Evolutionary conservation across 2,113 vertebrate species (phyloP), one percentile per base, ranked within the genome.

Genomic region (Lophius piscatorius): DNA sequence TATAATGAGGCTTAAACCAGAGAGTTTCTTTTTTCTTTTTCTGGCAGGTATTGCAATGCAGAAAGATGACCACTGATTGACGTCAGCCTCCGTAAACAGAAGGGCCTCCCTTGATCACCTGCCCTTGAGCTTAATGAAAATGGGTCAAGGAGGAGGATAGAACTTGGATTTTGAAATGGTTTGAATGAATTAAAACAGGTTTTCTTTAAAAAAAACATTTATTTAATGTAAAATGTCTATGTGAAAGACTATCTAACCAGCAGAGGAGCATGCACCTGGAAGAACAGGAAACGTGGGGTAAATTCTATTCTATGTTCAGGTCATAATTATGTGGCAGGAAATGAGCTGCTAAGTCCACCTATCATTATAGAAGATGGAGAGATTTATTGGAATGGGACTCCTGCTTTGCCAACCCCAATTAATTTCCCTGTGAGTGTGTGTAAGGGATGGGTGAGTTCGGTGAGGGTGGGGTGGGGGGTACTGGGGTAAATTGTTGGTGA

Each of bases 281-380:
- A 41, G 40, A 61, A 39, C 23, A 68, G 65, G 72, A 86, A 83
- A 44, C 56, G 51, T 12, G 39, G 64, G 76, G 76, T 80, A 76
- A 79, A 88, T 18, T 21, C 36, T 34, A 9, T 17, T 24, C 58
- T 44, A 17, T 51, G 63, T 67, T 68, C 61, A 18, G 64, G 55
- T 74, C 74, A 77, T 62, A 67, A 80, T 61, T 56, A 38, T 16
- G 52, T 59, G 31, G 33, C 60, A 86, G 78, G 68, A 88, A 89
- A 87, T 82, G 74, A 83, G 77, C 54, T 39, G 42, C 67, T 66
- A 65, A 71, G 79, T 88, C 75, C 69, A 63, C 74, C 70, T 74
- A 83, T 84, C 69, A 75, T 84, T 76, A 66, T 70, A 87, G 84
- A 87, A 90, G 89, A 89, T 78, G 78, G 78, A 80, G 62, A 85